Conservation (phyloP, 1,140 invertebrate genomes). For the Bombus pyrosoma region DNA sequence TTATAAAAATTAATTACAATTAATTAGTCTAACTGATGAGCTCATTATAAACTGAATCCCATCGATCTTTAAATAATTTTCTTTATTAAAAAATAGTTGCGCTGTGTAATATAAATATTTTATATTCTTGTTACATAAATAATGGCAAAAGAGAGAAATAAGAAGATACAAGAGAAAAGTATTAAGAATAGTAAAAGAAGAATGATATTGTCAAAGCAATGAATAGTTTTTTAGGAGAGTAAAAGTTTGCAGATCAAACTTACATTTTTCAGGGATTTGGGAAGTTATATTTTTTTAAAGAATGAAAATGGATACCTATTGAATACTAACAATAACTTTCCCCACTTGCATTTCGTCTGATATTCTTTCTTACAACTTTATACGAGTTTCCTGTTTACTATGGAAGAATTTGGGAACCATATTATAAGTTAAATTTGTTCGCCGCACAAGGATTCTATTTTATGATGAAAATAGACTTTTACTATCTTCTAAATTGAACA, state of each 20-base stretch:
- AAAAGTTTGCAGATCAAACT: constrained; percentile 14
- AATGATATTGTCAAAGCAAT: not conserved
- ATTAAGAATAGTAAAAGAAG: not conserved
- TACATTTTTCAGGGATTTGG: not conserved
- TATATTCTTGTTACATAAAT: too few relatives aligned
- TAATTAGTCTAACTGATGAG: too few relatives aligned
- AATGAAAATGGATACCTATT: constrained; percentile 18
- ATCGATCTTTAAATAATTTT: too few relatives aligned
- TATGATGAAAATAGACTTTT: not conserved
- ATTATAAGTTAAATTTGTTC: not conserved
- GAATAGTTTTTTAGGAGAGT: not conserved
- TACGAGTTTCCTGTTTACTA: constrained; percentile 16
- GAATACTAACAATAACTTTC: constrained; percentile 33
- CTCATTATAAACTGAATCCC: too few relatives aligned
- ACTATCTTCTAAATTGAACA: not conserved
- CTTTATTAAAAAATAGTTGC: too few relatives aligned
- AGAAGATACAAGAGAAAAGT: too few relatives aligned
- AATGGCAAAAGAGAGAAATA: not conserved
- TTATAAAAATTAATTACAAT: too few relatives aligned
- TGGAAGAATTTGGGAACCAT: not conserved
- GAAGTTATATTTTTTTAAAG: not conserved
- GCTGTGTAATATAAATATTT: too few relatives aligned
- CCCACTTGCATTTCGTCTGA: not conserved
- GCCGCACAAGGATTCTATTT: not conserved
- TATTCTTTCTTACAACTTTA: not conserved